Percentiles rank a stretch among this genome's conserved stretches.
Conservation (phyloP, 2,888 invertebrate genomes). For the Drosophila kanekoi region DNA sequence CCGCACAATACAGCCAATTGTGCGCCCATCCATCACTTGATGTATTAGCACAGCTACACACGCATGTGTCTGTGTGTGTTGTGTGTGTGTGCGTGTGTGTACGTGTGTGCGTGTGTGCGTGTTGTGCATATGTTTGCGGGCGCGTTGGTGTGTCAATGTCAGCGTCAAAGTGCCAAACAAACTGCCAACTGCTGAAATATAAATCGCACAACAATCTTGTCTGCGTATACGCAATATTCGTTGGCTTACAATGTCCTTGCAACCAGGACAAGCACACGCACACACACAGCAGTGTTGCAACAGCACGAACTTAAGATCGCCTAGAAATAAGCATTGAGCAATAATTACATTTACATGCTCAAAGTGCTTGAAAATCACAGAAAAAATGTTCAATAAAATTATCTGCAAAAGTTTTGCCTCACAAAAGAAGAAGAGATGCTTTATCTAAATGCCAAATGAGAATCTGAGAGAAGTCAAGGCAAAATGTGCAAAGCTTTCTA, state of each 20-base stretch:
- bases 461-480: too few species aligned
- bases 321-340: not conserved
- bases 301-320: not conserved
- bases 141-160: slow-evolving; percentile 50
- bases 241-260: slow-evolving; percentile 24
- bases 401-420: too few species aligned
- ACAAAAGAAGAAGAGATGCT: too few species aligned
- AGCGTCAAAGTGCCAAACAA: slow-evolving; percentile 54
- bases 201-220: slow-evolving; percentile 52
- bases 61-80: too few species aligned
- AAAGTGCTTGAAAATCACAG: not conserved
- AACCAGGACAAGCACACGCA: slow-evolving; percentile 3
- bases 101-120: slow-evolving; percentile 1
- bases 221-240: slow-evolving; percentile 60
- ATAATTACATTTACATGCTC: not conserved
- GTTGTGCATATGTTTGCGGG: slow-evolving; percentile 13
- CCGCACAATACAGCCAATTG: slow-evolving; percentile 38
- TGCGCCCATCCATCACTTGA: slow-evolving; percentile 54
- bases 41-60: slow-evolving; percentile 30
- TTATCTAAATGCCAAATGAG: too few species aligned
- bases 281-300: not conserved
- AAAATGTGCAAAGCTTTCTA: too few species aligned
- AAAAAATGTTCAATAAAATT: not conserved
- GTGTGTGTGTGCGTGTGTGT: not conserved
- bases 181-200: slow-evolving; percentile 52